Conservation (phyloP, 2,797 vertebrate genomes). For the Ataeniobius toweri region DNA sequence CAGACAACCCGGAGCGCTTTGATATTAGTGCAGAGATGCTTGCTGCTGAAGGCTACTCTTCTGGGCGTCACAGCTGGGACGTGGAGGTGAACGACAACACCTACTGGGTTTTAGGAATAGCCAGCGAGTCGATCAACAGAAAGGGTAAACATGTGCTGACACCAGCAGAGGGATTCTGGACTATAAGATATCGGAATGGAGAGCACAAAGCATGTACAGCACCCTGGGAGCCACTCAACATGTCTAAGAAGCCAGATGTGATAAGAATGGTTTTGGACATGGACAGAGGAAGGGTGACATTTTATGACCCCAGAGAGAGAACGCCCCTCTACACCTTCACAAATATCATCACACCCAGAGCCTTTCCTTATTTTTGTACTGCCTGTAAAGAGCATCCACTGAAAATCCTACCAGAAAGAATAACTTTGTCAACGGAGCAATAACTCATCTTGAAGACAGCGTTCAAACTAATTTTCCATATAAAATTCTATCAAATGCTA, state of each 20-base stretch:
- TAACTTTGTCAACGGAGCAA: constrained; percentile 66
- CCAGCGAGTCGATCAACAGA: constrained; percentile 78
- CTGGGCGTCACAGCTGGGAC: constrained; percentile 81
- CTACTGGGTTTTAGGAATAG: constrained; percentile 84
- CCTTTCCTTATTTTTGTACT: constrained; percentile 83
- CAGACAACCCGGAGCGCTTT: constrained; percentile 83
- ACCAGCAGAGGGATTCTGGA: constrained; percentile 84
- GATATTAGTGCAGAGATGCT: constrained; percentile 82
- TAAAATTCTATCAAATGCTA: background rate
- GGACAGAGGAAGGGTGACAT: constrained; percentile 81
- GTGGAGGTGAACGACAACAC: constrained; percentile 82
- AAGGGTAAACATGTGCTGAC: constrained; percentile 84
- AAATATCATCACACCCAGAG: constrained; percentile 64
- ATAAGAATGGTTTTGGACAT: constrained; percentile 82
- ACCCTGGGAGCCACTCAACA: constrained; percentile 80
- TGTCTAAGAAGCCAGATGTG: constrained; percentile 69
- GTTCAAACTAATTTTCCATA: background rate
- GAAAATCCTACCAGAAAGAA: constrained; percentile 69
- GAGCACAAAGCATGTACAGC: constrained; percentile 86
- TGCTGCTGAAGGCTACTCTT: constrained; percentile 71
- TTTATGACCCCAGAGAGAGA: constrained; percentile 77
- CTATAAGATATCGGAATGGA: constrained; percentile 80
- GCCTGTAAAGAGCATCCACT: constrained; percentile 83
- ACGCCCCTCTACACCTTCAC: constrained; percentile 79
- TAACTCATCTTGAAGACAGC: constrained; percentile 21